Evolutionary conservation across 2,888 invertebrate species (phyloP), one percentile per base, ranked within the genome.

Genomic region (Conops quadrifasciatus): DNA sequence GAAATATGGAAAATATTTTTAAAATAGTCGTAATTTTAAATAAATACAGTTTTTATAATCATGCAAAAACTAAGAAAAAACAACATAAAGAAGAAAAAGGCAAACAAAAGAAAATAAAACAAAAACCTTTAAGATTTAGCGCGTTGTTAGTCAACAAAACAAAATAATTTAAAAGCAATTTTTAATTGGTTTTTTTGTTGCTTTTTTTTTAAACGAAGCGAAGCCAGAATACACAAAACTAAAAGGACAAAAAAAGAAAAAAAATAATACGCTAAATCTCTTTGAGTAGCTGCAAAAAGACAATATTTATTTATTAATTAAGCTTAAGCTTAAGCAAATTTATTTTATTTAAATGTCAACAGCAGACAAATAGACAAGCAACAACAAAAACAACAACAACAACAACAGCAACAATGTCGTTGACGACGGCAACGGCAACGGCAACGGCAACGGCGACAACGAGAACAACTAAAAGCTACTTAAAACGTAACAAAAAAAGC

Each of bases 231-330:
- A 36, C 9, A 7, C 9, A 9, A 9, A 36, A 36, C 4, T 36
- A 4, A 36, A 36, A 36, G 5, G 36, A 7, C 5, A 49, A 49
- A 15, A 13, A 49, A 49, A 49, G 11, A 15, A 49, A 49, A 19
- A 5, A 15, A 49, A 13, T 5, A 49, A 49, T 49, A 4, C 19
- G 49, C 49, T 19, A 49, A 49, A 49, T 49, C 15, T n/a, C 3
- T 36, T 36, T 9, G 36, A 36, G 36, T 36, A 36, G 9, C 36
- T 36, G 5, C 36, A 36, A 36, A 36, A 9, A 36, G 9, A 36
- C 15, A 49, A 49, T 49, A 19, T 49, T 49, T 49, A 49, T 49
- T 49, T 49, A 49, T 49, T 49, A 49, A 49, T 49, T 49, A 49
- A 49, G 49, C 19, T 49, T 49, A 19, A 49, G 49, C 19, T 49